phyloP scores from a whole-genome alignment of 1,140 invertebrate species.

The Cherax destructor region DNA sequence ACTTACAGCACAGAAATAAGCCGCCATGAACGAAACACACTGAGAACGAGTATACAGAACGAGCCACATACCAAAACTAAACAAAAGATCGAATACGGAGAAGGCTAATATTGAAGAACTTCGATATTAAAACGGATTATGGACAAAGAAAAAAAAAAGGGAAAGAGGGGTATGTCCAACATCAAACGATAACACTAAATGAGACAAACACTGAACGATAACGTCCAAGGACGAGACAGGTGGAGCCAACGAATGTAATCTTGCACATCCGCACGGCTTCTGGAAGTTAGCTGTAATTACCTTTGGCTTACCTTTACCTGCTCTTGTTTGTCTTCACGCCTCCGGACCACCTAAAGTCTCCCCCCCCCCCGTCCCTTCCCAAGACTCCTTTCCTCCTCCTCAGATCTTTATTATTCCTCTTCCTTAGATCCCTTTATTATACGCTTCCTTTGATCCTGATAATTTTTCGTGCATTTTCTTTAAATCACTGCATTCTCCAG shows the following conservation, averaged over 20 bases:
- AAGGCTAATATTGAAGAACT: too few species aligned
- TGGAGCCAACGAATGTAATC: slow-evolving; percentile 14
- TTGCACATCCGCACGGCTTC: slow-evolving; percentile 35
- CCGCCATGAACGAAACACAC: too few species aligned
- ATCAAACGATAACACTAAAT: not conserved
- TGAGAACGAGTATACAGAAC: too few species aligned
- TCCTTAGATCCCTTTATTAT: not conserved
- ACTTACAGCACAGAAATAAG: too few species aligned
- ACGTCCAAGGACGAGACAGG: not conserved
- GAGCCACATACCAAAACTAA: too few species aligned
- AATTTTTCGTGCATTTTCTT: too few species aligned
- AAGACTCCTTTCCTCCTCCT: not conserved
- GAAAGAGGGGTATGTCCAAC: too few species aligned
- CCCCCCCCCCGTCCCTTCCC: not conserved
- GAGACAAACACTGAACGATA: slow-evolving; percentile 21
- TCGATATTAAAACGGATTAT: too few species aligned
- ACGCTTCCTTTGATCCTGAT: too few species aligned
- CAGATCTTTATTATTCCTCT: not conserved
- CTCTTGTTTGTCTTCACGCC: slow-evolving; percentile 13
- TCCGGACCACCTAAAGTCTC: not conserved
- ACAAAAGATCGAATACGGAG: too few species aligned
- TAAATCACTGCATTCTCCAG: too few species aligned
- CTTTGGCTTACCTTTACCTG: slow-evolving; percentile 36
- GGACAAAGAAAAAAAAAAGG: too few species aligned
- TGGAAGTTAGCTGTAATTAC: slow-evolving; percentile 50